phyloP scores from a whole-genome alignment of 2,888 invertebrate genomes.

The Poecilus cupreus region DNA sequence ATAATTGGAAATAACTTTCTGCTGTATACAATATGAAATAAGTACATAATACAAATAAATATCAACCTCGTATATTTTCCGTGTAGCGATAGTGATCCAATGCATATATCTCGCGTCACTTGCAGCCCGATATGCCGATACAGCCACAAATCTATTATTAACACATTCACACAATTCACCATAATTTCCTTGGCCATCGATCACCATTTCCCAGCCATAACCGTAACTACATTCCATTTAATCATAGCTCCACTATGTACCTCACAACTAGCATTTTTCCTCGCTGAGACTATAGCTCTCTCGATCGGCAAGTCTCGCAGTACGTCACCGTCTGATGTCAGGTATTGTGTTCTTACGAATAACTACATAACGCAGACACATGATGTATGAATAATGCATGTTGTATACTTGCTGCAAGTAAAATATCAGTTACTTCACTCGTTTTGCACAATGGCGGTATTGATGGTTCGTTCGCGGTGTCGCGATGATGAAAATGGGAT shows the following conservation, averaged over 20 bases:
- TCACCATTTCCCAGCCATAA: conserved; percentile 11
- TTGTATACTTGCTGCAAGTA: conserved; percentile 7
- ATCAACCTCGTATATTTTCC: too few species aligned
- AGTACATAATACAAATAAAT: too few species aligned
- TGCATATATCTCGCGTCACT: too few species aligned
- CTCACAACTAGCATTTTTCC: background rate
- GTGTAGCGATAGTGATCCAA: too few species aligned
- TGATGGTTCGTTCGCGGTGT: background rate
- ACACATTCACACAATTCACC: background rate
- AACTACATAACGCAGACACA: conserved; percentile 9
- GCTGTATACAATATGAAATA: too few species aligned
- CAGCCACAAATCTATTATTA: background rate
- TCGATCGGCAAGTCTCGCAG: background rate
- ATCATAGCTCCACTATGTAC: background rate
- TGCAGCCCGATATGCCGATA: background rate
- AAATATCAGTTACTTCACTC: conserved; percentile 45
- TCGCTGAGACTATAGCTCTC: background rate
- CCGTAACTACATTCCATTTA: conserved; percentile 5
- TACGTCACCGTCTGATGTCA: conserved; percentile 37
- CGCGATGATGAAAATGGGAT: conserved; percentile 13
- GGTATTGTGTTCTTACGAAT: conserved; percentile 30
- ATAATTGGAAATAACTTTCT: too few species aligned
- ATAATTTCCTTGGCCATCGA: conserved; percentile 22
- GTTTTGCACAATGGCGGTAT: conserved; percentile 21
- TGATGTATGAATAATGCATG: conserved; percentile 49